Conservation (phyloP, 1,140 invertebrate species). For the Leptinotarsa texana region DNA sequence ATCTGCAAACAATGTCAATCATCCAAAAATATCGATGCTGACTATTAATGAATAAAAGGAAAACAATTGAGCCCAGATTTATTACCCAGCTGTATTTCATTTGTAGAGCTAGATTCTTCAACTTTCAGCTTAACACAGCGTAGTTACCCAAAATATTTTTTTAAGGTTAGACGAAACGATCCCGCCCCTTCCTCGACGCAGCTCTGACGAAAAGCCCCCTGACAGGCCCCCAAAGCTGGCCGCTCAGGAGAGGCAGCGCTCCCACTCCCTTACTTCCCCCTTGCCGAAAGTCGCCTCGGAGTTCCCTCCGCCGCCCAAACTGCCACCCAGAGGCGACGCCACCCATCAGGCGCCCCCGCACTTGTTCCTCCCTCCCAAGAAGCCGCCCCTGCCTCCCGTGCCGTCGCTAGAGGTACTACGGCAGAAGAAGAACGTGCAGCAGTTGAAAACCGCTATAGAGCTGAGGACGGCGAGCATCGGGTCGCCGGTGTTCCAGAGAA, state of each 20-base stretch:
- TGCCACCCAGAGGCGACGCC: conserved; percentile 60
- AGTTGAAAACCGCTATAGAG: conserved; percentile 54
- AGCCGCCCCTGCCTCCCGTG: conserved; percentile 72
- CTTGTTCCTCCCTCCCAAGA: conserved; percentile 65
- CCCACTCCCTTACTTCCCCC: conserved; percentile 57
- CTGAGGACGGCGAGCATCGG: conserved; percentile 61
- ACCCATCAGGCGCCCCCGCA: conserved; percentile 64
- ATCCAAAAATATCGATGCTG: no score
- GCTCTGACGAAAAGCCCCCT: conserved; percentile 60
- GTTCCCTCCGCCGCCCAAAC: conserved; percentile 58
- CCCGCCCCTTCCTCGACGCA: conserved; percentile 62
- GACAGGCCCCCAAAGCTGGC: conserved; percentile 67
- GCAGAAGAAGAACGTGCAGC: conserved; percentile 47
- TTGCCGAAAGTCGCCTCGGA: conserved; percentile 39
- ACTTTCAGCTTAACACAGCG: no score
- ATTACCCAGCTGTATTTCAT: no score
- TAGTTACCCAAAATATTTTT: neutral
- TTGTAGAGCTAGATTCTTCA: no score
- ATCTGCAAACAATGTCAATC: no score
- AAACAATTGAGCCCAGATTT: no score
- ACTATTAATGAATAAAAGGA: no score
- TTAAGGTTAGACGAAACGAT: conserved; percentile 52
- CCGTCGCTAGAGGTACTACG: conserved; percentile 63
- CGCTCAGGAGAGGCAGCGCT: conserved; percentile 60
- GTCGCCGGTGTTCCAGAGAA: conserved; percentile 62